Conservation (phyloP, 1,140 invertebrate species). For the Homarus americanus region DNA sequence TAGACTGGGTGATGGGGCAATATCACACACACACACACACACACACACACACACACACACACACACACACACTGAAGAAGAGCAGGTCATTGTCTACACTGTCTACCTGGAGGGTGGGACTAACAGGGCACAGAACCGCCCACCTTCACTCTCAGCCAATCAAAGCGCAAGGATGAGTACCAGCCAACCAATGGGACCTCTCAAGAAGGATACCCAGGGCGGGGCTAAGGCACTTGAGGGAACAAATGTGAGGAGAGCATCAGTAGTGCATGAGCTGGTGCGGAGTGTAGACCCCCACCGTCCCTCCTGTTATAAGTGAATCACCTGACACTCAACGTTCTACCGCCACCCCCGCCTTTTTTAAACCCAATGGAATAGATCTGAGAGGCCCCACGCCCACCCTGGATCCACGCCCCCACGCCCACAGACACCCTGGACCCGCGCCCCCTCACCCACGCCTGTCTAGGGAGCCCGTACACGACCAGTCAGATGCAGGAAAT, state of each 20-base stretch:
- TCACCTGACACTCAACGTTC: too few species aligned
- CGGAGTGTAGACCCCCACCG: slow-evolving; percentile 31
- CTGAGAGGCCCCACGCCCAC: neutral
- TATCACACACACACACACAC: too few species aligned
- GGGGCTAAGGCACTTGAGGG: slow-evolving; percentile 37
- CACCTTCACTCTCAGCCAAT: slow-evolving; percentile 6
- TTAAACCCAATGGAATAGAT: slow-evolving; percentile 23
- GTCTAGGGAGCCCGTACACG: neutral
- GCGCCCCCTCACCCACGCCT: too few species aligned
- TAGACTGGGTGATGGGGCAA: too few species aligned
- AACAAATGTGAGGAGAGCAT: slow-evolving; percentile 9
- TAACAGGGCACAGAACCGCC: neutral
- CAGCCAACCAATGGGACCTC: slow-evolving; percentile 10
- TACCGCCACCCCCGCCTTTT: too few species aligned
- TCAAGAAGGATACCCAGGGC: slow-evolving; percentile 20
- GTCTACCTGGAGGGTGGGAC: neutral
- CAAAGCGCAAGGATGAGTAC: neutral
- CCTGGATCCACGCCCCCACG: too few species aligned
- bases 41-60: too few species aligned
- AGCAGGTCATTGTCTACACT: too few species aligned
- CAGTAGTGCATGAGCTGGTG: slow-evolving; percentile 34
- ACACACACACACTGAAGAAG: too few species aligned
- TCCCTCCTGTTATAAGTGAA: neutral
- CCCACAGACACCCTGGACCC: too few species aligned
- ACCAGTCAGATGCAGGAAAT: slow-evolving; percentile 5